phyloP scores from a whole-genome alignment of 1,140 invertebrate genomes.

The Diachasmimorpha longicaudata region DNA sequence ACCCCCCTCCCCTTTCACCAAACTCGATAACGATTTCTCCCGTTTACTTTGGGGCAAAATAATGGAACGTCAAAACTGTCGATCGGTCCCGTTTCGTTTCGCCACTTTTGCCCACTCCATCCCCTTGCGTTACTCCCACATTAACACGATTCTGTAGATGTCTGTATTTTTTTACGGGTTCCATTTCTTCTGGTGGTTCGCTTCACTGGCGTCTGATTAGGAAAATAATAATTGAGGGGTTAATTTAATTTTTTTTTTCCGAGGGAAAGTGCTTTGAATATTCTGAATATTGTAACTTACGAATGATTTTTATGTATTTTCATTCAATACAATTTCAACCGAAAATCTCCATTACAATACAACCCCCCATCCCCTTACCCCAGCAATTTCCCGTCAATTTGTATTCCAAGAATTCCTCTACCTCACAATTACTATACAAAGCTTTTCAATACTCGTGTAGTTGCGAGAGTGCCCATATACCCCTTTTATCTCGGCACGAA shows the following conservation, averaged over 20 bases:
- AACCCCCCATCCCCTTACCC: too few relatives aligned
- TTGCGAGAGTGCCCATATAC: neutral
- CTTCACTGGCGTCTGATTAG: neutral
- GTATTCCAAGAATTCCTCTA: neutral
- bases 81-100: slow-evolving; percentile 24
- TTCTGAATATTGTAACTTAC: too few relatives aligned
- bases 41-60: slow-evolving; percentile 26
- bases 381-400: neutral
- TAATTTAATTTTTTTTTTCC: neutral
- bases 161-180: neutral
- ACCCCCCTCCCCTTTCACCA: neutral
- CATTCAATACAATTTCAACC: neutral
- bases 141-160: too few relatives aligned
- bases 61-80: slow-evolving; percentile 30
- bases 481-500: slow-evolving; percentile 16
- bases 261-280: neutral
- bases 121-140: neutral
- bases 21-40: slow-evolving; percentile 25
- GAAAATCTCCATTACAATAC: neutral
- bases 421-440: neutral
- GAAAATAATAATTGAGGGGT: neutral
- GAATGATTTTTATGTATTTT: too few relatives aligned
- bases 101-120: slow-evolving; percentile 17
- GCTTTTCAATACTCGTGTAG: neutral
- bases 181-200: neutral